Percentiles rank a stretch among this genome's conserved stretches.
Conservation (phyloP, 2,888 invertebrate genomes). For the Endotricha flammealis region DNA sequence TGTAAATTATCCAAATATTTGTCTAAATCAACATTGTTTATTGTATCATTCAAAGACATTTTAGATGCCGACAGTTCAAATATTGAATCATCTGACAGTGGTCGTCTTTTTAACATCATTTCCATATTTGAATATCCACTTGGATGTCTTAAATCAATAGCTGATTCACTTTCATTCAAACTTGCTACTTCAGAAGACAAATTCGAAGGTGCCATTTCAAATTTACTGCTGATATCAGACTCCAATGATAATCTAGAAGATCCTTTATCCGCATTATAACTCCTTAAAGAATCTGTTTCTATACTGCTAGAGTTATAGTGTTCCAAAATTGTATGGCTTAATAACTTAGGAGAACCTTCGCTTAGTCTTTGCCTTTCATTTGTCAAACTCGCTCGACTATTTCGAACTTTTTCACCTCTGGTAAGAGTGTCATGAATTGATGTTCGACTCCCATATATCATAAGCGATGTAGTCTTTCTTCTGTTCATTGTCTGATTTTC, state of each 20-base stretch:
- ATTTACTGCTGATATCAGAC: constrained; percentile 72
- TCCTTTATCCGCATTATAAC: constrained; percentile 66
- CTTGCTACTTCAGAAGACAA: constrained; percentile 62
- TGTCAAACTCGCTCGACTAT: constrained; percentile 64
- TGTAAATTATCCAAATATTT: constrained; percentile 82
- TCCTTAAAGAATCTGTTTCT: constrained; percentile 64
- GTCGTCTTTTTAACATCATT: constrained; percentile 82
- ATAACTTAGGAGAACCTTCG: constrained; percentile 37
- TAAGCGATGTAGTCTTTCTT: constrained; percentile 68
- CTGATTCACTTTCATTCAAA: constrained; percentile 62
- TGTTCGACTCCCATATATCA: constrained; percentile 72
- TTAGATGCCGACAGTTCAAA: constrained; percentile 82
- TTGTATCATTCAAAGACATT: constrained; percentile 68
- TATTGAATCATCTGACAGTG: constrained; percentile 85
- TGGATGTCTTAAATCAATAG: constrained; percentile 75
- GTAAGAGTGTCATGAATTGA: constrained; percentile 73
- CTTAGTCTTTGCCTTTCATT: constrained; percentile 50
- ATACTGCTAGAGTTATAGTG: constrained; percentile 56
- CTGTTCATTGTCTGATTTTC: constrained; percentile 68
- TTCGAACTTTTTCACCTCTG: constrained; percentile 68
- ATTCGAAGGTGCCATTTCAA: constrained; percentile 63
- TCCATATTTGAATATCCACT: constrained; percentile 73
- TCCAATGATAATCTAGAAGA: constrained; percentile 68
- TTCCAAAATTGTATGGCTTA: constrained; percentile 51
- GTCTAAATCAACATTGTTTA: constrained; percentile 81